Percentiles rank a stretch among this genome's conserved stretches.
Evolutionary conservation across 1,140 invertebrate species (phyloP).

Genomic region (Rhagoletis zephyria): DNA sequence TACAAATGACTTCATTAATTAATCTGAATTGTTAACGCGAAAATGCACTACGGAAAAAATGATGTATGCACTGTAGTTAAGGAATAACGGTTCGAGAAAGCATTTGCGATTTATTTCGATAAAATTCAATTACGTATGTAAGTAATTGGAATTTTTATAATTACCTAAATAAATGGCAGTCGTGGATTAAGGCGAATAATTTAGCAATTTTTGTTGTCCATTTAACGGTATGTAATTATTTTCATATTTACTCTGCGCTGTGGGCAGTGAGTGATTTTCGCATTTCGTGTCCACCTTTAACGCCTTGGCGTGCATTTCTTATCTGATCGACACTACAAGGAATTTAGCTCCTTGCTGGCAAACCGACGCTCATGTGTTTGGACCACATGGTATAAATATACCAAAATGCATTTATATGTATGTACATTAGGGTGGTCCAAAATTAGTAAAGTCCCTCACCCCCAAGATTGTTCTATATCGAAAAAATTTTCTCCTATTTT

Average conservation of each 20-base stretch:
- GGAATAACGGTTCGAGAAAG: neutral
- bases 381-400: too few relatives aligned
- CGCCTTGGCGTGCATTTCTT: neutral
- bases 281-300: neutral
- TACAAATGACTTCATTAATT: conserved; percentile 50
- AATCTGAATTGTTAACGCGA: conserved; percentile 31
- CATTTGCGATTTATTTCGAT: neutral
- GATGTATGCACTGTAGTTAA: conserved; percentile 1
- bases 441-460: too few relatives aligned
- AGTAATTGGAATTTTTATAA: conserved; percentile 42
- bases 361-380: too few relatives aligned
- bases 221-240: conserved; percentile 16
- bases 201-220: neutral
- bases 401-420: too few relatives aligned
- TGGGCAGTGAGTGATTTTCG: neutral
- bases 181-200: neutral
- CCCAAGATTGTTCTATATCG: too few relatives aligned
- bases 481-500: too few relatives aligned
- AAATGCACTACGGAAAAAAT: conserved; percentile 27
- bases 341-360: neutral
- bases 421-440: too few relatives aligned
- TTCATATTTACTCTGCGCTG: conserved; percentile 5
- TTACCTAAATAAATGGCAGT: neutral
- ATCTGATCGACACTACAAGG: neutral
- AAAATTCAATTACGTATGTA: conserved; percentile 21